Evolutionary conservation across 2,888 invertebrate genomes (phyloP), one percentile per base, ranked within the genome.

Genomic region (Brachyptera risi): DNA sequence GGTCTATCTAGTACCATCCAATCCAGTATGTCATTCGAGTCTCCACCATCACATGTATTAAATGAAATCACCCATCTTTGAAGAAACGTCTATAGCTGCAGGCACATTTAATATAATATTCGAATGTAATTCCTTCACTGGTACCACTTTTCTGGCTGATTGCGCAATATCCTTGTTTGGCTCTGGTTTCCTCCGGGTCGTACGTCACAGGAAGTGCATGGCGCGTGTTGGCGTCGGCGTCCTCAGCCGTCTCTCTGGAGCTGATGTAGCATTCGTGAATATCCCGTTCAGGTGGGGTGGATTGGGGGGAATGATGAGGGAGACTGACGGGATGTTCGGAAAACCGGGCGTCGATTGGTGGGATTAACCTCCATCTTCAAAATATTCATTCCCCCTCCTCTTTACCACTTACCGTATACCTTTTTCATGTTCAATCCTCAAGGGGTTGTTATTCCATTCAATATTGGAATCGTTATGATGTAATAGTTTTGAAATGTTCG

Each of bases 171-270:
- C 31, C 31, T 7, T 31, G 31, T 31, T 31, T 31, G 31, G 31
- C 31, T 5, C 24, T 24, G 47, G 47, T 47, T 47, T 47, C 47
- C 47, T 47, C 31, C 31, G 7, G 31, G 47, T 3, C 47, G 24
- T 7, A n/a, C 9, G 47, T 21, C 47, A 47, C 47, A 23, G 47
- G 47, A 47, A 47, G 24, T 19, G 47, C 47, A 24, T 47, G 23
- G 47, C 47, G 47, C 47, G 21, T 47, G 47, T 23, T 24, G 47
- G 47, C 24, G 47, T 47, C 17, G 19, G 38, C 38, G 44, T 19
- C 19, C 19, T 7, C 44, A 31, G 31, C 5, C 11, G 31, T 31
- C 31, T 31, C 31, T 11, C 31, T n/a, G n/a, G n/a, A n/a, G n/a
- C n/a, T n/a, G 11, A 31, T 31, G 11, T 5, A 31, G 11, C 31